Conservation (phyloP, 2,113 vertebrate species). For the Bungarus multicinctus region DNA sequence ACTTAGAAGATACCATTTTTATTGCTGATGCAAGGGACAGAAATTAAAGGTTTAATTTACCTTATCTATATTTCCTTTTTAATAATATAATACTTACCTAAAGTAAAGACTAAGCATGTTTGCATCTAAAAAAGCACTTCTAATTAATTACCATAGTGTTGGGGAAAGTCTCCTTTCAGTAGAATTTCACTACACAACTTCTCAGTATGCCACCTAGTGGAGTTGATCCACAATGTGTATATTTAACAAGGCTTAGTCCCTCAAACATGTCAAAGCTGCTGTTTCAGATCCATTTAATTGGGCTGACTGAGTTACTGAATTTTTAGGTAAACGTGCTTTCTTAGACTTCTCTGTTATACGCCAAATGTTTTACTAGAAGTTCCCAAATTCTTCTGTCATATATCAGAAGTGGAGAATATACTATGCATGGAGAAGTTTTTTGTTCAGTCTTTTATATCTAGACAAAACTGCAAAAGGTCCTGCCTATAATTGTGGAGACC, state of each 20-base stretch:
- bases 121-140: not conserved
- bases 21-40: not conserved
- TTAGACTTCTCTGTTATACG: not conserved
- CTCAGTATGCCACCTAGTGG: constrained; percentile 50
- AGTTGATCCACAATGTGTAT: not conserved
- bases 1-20: not conserved
- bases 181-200: not conserved
- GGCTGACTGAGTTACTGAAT: not conserved
- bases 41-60: not conserved
- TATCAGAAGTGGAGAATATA: not conserved
- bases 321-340: not conserved
- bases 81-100: not conserved
- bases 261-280: not conserved
- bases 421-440: not conserved
- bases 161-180: not conserved
- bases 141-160: not conserved
- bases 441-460: not conserved
- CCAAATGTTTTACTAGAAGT: not conserved
- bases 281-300: not conserved
- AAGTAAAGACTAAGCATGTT: not conserved
- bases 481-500: not conserved
- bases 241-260: not conserved
- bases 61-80: not conserved
- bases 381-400: not conserved
- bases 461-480: not conserved